Evolutionary conservation across 2,888 invertebrate genomes (phyloP), one percentile per base, ranked within the genome.

Genomic region (Gymnosoma rotundatum): DNA sequence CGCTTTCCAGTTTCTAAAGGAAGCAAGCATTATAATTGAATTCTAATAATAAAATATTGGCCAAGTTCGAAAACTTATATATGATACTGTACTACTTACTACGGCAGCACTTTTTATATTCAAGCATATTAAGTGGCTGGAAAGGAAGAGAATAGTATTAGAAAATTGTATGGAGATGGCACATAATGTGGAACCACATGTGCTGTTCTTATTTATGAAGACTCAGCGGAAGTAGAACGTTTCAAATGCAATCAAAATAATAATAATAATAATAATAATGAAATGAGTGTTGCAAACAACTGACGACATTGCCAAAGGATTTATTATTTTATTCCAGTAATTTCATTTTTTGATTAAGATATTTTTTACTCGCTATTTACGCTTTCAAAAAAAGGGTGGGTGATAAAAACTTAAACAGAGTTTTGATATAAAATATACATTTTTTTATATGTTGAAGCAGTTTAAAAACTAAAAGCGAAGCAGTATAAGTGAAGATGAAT

Each of bases 181-280:
- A 89, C 88, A 85, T 84, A 82, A 80, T 87, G 83, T 88, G 88
- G 87, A 86, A 87, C 88, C 90, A 91, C 88, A 90, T 90, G 90
- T 90, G 85, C 88, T 83, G 14, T 88, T 86, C 78, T 86, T 87
- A 90, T 91, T 89, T 90, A 90, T 89, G 89, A 85, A 74, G 64
- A 82, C 78, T 78, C 85, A 80, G 69, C 87, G 86, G 87, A 87
- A 87, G 83, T 78, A 56, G 83, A 78, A 75, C 52, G 63, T 78
- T 76, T 63, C 83, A 78, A 83, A 86, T 82, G 83, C 83, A 86
- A 86, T 86, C 86, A 48, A 12, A 42, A 83, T 78, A 79, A 83
- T 32, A 32, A 32, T 9, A 38, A 83, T 78, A 79, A 83, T 69
- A 75, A 83, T 66, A 76, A 72, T 83, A 83, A 63, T 61, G 73